Evolutionary conservation across 2,797 vertebrate species (phyloP).

Genomic region (Leptatherina wallacei): DNA sequence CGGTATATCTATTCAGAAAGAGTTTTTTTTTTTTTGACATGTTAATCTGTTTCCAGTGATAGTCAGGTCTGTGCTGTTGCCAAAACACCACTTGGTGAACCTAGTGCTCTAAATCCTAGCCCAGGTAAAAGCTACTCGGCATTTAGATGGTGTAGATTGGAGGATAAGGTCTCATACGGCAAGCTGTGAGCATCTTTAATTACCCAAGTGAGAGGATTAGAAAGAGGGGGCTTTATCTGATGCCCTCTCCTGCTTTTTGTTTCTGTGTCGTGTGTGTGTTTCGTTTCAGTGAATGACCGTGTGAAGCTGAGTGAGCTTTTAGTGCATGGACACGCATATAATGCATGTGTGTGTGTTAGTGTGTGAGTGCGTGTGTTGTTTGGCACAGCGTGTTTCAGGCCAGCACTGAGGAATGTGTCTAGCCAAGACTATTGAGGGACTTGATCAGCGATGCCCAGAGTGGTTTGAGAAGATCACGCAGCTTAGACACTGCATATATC

Average conservation of each 20-base stretch:
- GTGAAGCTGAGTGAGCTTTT: conserved; percentile 9
- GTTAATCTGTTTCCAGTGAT: conserved; percentile 57
- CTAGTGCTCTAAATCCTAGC: conserved; percentile 67
- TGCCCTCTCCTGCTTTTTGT: conserved; percentile 40
- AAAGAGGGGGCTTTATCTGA: conserved; percentile 71
- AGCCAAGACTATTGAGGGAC: conserved; percentile 53
- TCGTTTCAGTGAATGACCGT: conserved; percentile 33
- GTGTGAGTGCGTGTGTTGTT: conserved; percentile 23
- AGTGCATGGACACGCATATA: conserved; percentile 9
- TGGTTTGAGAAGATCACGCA: conserved; percentile 54
- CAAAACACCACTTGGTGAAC: conserved; percentile 75
- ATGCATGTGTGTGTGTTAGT: conserved; percentile 11
- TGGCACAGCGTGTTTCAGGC: conserved; percentile 44
- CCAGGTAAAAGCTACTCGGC: conserved; percentile 69
- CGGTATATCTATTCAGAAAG: conserved; percentile 20
- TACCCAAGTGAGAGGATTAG: conserved; percentile 74
- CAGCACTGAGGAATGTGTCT: conserved; percentile 55
- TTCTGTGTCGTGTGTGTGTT: conserved; percentile 13
- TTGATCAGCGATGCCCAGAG: conserved; percentile 51
- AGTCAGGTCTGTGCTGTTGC: conserved; percentile 63
- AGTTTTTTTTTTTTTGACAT: conserved; percentile 37
- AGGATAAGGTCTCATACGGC: conserved; percentile 71
- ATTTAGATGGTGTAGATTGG: conserved; percentile 75
- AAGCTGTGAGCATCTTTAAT: conserved; percentile 79
- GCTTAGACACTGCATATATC: conserved; percentile 58